A percentile compares a stretch with the other conserved stretches of the same genome.
phyloP scores from a whole-genome alignment of 2,888 invertebrate species.

The Hoplodrina blanda region DNA sequence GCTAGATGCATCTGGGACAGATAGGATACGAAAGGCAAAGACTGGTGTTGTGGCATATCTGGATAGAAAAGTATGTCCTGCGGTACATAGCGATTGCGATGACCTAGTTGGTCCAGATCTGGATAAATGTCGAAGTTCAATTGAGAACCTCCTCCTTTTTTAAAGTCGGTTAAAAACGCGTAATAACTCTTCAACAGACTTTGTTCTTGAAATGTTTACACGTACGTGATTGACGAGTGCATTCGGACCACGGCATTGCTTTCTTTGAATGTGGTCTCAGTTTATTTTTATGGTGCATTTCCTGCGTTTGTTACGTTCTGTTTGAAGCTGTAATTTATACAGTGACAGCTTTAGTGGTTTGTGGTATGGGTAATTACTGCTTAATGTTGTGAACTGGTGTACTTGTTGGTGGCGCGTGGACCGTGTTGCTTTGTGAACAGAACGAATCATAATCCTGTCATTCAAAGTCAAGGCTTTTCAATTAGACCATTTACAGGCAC shows the following conservation, averaged over 20 bases:
- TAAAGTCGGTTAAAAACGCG: neutral
- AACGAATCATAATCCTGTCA: neutral
- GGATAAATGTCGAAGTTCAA: no score
- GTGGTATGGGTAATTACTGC: conserved; percentile 52
- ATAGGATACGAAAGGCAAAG: neutral
- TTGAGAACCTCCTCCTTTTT: no score
- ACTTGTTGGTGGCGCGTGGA: conserved; percentile 9
- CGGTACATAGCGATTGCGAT: neutral
- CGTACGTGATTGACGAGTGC: conserved; percentile 57
- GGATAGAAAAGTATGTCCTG: neutral
- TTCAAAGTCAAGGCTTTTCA: no score
- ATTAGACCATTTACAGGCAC: no score
- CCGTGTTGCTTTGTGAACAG: neutral
- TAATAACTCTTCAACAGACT: conserved; percentile 40
- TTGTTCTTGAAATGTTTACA: conserved; percentile 53
- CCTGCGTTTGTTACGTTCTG: conserved; percentile 78
- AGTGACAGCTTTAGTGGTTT: conserved; percentile 57
- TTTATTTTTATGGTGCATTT: conserved; percentile 80
- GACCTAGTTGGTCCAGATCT: no score
- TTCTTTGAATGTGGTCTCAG: conserved; percentile 71
- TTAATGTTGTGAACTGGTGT: conserved; percentile 21
- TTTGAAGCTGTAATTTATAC: conserved; percentile 58
- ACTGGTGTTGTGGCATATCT: no score
- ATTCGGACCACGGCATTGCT: conserved; percentile 63
- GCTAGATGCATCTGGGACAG: neutral